These are phyloP conservation scores for Sthenelais limicola DNA, from an alignment of 2,888 invertebrate species.

Conservation along the genomic window DNA sequence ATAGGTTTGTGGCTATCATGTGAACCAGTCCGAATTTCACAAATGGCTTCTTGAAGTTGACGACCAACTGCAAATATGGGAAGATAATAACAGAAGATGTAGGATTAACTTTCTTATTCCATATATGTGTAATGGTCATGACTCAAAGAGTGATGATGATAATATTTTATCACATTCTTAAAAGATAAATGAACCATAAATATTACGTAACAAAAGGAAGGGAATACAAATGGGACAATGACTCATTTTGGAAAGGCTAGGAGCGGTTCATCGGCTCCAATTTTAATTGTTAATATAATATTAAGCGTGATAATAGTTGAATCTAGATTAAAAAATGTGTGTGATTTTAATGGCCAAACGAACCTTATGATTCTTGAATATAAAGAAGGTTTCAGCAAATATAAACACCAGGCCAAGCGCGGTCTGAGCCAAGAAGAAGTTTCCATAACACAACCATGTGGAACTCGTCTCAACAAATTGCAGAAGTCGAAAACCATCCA, in stretches of 20 bases:
- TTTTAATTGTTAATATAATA: too few relatives aligned
- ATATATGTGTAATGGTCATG: too few relatives aligned
- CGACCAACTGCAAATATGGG: constrained; percentile 18
- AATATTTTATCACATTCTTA: neutral
- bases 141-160: neutral
- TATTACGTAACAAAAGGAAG: too few relatives aligned
- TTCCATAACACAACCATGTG: constrained; percentile 24
- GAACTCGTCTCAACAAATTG: constrained; percentile 28
- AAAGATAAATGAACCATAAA: too few relatives aligned
- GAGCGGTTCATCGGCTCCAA: too few relatives aligned
- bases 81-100: too few relatives aligned
- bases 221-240: too few relatives aligned
- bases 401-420: constrained; percentile 26
- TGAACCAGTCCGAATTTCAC: constrained; percentile 24
- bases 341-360: neutral
- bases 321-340: neutral
- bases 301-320: too few relatives aligned
- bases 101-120: too few relatives aligned
- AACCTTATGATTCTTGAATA: constrained; percentile 39
- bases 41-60: constrained; percentile 29
- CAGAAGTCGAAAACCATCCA: constrained; percentile 33
- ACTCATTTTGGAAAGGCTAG: too few relatives aligned
- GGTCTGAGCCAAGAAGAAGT: constrained; percentile 20
- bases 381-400: constrained; percentile 32
- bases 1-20: constrained; percentile 24